Percentiles rank a stretch among this genome's conserved stretches.
These are phyloP conservation scores for Venusia cambrica DNA, from an alignment of 2,888 invertebrate genomes.

Conservation along the genomic window DNA sequence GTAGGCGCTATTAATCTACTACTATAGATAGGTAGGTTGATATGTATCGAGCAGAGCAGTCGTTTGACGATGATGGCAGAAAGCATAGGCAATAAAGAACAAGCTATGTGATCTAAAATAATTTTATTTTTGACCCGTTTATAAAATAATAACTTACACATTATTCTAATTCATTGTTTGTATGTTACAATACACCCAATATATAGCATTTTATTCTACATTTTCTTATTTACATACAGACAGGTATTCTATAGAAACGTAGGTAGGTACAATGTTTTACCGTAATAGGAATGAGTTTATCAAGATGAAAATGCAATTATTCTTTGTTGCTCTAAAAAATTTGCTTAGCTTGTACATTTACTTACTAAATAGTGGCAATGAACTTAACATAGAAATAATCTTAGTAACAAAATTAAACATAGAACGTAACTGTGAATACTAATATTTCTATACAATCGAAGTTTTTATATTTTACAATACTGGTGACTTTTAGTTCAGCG, in stretches of 20 bases:
- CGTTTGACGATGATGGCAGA: too few relatives aligned
- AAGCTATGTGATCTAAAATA: slow-evolving; percentile 69
- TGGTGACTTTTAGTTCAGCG: slow-evolving; percentile 56
- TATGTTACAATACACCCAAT: slow-evolving; percentile 68
- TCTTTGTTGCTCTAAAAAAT: slow-evolving; percentile 3
- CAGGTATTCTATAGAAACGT: slow-evolving; percentile 4
- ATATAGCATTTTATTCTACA: slow-evolving; percentile 62
- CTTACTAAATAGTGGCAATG: background rate
- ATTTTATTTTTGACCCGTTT: slow-evolving; percentile 73
- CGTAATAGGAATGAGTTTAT: slow-evolving; percentile 30
- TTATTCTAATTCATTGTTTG: slow-evolving; percentile 47
- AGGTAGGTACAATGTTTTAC: slow-evolving; percentile 39
- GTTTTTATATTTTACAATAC: slow-evolving; percentile 51
- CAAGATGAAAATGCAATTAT: slow-evolving; percentile 8
- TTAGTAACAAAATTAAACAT: too few relatives aligned
- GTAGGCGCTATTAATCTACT: too few relatives aligned
- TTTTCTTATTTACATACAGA: slow-evolving; percentile 42
- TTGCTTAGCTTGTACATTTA: slow-evolving; percentile 10
- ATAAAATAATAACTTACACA: slow-evolving; percentile 73
- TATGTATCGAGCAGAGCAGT: too few relatives aligned
- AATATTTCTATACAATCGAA: too few relatives aligned
- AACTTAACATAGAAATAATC: background rate
- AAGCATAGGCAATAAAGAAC: slow-evolving; percentile 7
- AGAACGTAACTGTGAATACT: too few relatives aligned
- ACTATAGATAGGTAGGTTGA: too few relatives aligned